Evolutionary conservation across 2,888 invertebrate species (phyloP).

Genomic region (Lampropteryx suffumata): DNA sequence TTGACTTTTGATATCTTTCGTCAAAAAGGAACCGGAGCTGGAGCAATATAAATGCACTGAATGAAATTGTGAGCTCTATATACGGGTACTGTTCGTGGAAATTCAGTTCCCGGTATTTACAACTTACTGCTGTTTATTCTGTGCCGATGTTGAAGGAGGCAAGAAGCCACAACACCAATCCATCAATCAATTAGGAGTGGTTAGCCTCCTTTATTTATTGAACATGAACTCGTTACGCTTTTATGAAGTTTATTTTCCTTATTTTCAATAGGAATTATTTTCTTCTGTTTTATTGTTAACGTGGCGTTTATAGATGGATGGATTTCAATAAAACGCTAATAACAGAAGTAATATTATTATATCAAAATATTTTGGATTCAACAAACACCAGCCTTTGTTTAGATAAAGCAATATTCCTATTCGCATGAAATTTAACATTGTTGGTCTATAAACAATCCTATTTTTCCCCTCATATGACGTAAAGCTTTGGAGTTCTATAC

Average conservation of each 20-base stretch:
- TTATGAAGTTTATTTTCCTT: constrained; percentile 16
- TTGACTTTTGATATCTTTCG: too few relatives aligned
- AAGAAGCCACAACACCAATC: constrained; percentile 39
- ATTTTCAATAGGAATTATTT: neutral
- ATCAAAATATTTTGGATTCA: neutral
- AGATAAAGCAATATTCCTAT: constrained; percentile 1
- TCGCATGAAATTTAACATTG: constrained; percentile 7
- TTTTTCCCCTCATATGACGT: constrained; percentile 42
- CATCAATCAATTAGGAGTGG: constrained; percentile 52
- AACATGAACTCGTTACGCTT: constrained; percentile 31
- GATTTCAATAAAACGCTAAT: neutral
- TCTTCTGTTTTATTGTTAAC: neutral
- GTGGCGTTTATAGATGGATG: neutral
- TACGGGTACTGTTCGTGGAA: neutral
- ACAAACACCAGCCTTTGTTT: constrained; percentile 2
- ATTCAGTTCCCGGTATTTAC: constrained; percentile 2
- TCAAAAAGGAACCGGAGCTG: too few relatives aligned
- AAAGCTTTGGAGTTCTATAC: neutral
- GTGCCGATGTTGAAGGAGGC: constrained; percentile 11
- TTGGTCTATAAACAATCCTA: constrained; percentile 13
- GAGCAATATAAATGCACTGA: too few relatives aligned
- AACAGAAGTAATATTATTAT: neutral
- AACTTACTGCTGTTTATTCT: constrained; percentile 9
- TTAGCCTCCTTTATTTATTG: constrained; percentile 44
- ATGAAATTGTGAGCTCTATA: too few relatives aligned